phyloP scores from a whole-genome alignment of 2,888 invertebrate genomes.

The Agapostemon virescens region DNA sequence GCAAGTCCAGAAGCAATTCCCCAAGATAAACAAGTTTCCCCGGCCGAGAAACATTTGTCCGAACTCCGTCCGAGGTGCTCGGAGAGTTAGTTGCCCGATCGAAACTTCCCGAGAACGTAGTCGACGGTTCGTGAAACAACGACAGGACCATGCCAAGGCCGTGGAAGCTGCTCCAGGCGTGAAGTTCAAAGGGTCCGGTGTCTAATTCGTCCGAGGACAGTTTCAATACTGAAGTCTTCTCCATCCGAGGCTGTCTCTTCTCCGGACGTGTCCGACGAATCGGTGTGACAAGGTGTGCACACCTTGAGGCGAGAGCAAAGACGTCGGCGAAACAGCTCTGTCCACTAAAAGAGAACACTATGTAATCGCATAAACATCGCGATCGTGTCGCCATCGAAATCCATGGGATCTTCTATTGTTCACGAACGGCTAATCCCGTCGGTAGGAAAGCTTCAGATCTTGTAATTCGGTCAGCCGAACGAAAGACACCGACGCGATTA shows the following conservation, averaged over 20 bases:
- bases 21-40: neutral
- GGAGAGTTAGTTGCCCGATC: conserved; percentile 2
- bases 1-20: neutral
- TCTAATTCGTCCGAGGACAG: neutral
- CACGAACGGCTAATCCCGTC: conserved; percentile 21
- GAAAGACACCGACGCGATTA: neutral
- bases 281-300: neutral
- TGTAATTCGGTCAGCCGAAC: neutral
- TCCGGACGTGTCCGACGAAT: conserved; percentile 18
- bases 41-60: neutral
- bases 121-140: neutral
- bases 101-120: neutral
- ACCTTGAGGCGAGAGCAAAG: neutral
- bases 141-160: neutral
- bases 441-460: neutral
- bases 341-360: neutral
- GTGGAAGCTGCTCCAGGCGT: neutral
- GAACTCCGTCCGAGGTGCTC: neutral
- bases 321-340: conserved; percentile 16
- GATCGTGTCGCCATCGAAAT: conserved; percentile 41
- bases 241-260: neutral
- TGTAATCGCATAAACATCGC: neutral
- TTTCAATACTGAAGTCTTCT: neutral
- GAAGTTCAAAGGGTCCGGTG: neutral
- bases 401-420: conserved; percentile 24